These are phyloP conservation scores for Myrmophylax atrothorax DNA, from an alignment of 2,113 vertebrate species.

Conservation along the genomic window DNA sequence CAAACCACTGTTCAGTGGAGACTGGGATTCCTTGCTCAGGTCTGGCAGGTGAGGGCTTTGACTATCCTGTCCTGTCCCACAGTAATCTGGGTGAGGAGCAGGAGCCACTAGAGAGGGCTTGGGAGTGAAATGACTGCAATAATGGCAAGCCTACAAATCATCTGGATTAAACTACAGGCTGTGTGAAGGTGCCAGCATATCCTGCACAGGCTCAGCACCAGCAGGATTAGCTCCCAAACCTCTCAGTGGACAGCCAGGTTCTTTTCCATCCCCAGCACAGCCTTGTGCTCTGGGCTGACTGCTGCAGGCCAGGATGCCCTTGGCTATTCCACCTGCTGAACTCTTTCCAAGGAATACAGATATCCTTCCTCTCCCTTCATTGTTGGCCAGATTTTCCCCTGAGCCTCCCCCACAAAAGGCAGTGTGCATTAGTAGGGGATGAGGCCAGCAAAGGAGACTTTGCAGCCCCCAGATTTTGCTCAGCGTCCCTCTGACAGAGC, in stretches of 20 bases:
- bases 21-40: background rate
- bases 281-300: background rate
- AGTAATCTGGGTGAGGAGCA: background rate
- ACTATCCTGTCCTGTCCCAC: background rate
- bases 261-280: background rate
- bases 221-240: background rate
- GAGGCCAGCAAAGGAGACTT: background rate
- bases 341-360: background rate
- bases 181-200: background rate
- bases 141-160: background rate
- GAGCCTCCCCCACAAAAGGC: background rate
- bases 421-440: background rate
- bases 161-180: background rate
- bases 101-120: background rate
- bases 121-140: rapidly evolving
- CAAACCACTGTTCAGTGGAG: background rate
- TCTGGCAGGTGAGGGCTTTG: background rate
- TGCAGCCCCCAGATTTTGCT: background rate
- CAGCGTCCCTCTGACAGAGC: background rate
- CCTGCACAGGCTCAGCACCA: background rate
- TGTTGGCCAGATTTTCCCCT: background rate
- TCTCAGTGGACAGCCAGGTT: background rate
- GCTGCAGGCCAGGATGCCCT: background rate
- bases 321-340: background rate
- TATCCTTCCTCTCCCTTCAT: background rate